phyloP scores from a whole-genome alignment of 2,797 vertebrate genomes.

The Chaenodraco wilsoni region DNA sequence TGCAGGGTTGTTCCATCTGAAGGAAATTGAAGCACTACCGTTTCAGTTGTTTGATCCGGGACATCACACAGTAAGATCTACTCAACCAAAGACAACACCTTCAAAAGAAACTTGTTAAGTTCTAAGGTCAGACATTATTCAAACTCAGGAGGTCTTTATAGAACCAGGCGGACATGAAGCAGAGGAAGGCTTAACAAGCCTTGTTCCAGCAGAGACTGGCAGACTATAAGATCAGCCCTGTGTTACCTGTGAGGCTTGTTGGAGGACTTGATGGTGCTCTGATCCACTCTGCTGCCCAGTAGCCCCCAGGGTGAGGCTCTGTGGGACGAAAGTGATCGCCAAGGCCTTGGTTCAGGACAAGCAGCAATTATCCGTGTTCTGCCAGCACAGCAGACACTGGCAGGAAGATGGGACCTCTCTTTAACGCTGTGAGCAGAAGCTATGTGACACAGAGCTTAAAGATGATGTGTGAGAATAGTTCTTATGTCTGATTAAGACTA shows the following conservation, averaged over 20 bases:
- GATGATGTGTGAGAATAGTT: neutral
- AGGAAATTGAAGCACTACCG: neutral
- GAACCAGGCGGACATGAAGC: neutral
- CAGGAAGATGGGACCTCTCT: neutral
- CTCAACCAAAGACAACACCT: neutral
- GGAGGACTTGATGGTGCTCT: neutral
- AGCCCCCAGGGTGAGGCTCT: neutral
- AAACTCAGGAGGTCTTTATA: neutral
- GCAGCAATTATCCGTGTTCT: neutral
- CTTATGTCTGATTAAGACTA: neutral
- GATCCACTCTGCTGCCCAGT: neutral
- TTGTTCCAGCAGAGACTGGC: neutral
- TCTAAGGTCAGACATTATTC: neutral
- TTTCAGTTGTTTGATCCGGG: neutral
- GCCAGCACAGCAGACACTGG: neutral
- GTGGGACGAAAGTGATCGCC: neutral
- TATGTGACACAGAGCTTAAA: neutral
- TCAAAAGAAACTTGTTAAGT: neutral
- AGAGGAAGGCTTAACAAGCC: neutral
- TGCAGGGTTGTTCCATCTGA: neutral
- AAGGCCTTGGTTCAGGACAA: neutral
- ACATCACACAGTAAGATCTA: neutral
- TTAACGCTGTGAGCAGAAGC: slow-evolving; percentile 6
- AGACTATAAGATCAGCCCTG: neutral
- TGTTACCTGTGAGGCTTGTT: neutral